phyloP scores from a whole-genome alignment of 2,888 invertebrate genomes.

The Tanypteryx hageni region DNA sequence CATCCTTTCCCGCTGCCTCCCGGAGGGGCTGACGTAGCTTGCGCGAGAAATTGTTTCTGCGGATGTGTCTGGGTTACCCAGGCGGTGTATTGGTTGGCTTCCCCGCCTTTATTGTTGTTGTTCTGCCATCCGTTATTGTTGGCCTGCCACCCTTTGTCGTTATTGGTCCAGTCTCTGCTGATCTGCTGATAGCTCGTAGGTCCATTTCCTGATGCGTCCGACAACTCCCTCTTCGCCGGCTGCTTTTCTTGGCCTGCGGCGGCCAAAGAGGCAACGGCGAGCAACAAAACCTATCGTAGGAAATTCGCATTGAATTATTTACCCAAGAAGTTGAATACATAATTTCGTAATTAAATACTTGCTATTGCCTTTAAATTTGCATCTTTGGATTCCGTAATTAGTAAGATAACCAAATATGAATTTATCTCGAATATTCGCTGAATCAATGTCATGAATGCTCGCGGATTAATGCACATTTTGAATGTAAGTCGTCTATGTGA shows the following conservation, averaged over 20 bases:
- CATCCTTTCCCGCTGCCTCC: background rate
- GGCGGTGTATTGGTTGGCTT: background rate
- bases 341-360: too few species aligned
- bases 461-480: too few species aligned
- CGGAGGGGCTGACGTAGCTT: background rate
- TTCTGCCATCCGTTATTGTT: background rate
- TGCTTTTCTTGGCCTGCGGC: background rate
- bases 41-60: background rate
- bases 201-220: background rate
- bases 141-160: background rate
- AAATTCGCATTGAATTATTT: too few species aligned
- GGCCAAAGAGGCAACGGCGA: background rate
- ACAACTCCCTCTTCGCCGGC: constrained; percentile 18
- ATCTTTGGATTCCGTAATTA: too few species aligned
- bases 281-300: background rate
- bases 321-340: too few species aligned
- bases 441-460: too few species aligned
- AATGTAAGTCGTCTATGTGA: too few species aligned
- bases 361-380: too few species aligned
- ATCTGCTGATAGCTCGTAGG: background rate
- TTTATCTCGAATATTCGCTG: too few species aligned
- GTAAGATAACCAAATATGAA: too few species aligned
- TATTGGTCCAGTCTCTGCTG: background rate
- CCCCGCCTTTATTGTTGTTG: background rate
- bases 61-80: background rate